Conservation (phyloP, 2,888 invertebrate species). For the Chirona hameri region DNA sequence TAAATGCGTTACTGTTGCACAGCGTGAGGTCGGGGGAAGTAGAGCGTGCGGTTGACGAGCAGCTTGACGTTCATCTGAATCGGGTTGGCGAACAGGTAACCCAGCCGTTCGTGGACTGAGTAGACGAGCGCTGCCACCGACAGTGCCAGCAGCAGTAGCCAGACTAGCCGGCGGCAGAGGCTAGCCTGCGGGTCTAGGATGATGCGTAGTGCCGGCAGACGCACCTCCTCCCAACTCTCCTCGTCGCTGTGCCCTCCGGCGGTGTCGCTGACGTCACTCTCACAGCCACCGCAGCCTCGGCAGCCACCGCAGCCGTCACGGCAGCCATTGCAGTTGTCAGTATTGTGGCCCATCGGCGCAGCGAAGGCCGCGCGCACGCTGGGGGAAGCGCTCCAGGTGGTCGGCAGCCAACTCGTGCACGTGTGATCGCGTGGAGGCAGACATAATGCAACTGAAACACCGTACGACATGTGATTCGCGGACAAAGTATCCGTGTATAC, state of each 20-base stretch:
- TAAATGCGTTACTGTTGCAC: background rate
- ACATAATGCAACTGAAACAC: background rate
- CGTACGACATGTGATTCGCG: too few species aligned
- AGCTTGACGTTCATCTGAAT: slow-evolving; percentile 27
- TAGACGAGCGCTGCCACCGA: background rate
- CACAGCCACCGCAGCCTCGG: background rate
- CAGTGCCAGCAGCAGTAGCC: slow-evolving; percentile 2
- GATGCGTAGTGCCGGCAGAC: background rate
- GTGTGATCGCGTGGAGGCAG: background rate
- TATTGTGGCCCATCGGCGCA: background rate
- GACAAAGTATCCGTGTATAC: too few species aligned
- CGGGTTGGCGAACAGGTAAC: slow-evolving; percentile 13
- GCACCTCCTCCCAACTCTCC: background rate
- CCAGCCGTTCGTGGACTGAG: background rate
- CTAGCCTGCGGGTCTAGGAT: background rate
- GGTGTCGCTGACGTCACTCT: background rate
- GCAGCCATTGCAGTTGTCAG: too few species aligned
- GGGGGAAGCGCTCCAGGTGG: background rate
- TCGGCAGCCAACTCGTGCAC: background rate
- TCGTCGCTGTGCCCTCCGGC: background rate
- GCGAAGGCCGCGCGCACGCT: background rate
- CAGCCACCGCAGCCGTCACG: background rate
- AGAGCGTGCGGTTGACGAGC: background rate
- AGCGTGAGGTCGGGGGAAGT: background rate
- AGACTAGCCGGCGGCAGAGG: background rate